Evolutionary conservation across 2,113 vertebrate species (phyloP).

Genomic region (Hymenochirus boettgeri): DNA sequence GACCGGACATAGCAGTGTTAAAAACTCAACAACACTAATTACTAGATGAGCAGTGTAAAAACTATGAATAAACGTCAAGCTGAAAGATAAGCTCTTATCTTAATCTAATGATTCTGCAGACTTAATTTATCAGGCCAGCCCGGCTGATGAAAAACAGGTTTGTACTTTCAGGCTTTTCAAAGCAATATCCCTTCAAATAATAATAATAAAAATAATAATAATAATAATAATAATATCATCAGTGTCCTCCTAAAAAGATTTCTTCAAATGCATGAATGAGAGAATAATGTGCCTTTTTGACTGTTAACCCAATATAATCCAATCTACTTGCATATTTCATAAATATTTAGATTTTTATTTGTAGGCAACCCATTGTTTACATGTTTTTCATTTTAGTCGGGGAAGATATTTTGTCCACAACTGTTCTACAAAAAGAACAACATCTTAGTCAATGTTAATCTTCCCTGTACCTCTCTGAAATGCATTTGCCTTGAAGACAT

Average conservation of each 20-base stretch:
- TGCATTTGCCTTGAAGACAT: not conserved
- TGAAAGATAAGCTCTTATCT: constrained; percentile 96
- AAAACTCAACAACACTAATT: constrained; percentile 89
- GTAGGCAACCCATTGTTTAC: no score
- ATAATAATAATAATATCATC: constrained; percentile 68
- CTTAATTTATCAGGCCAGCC: constrained; percentile 95
- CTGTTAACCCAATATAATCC: constrained; percentile 51
- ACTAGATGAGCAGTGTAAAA: constrained; percentile 83
- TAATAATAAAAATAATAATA: constrained; percentile 73
- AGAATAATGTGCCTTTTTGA: constrained; percentile 63
- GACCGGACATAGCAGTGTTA: constrained; percentile 67
- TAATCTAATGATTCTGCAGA: constrained; percentile 94
- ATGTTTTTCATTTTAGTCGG: no score
- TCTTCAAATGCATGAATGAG: constrained; percentile 71
- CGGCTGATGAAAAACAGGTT: constrained; percentile 78
- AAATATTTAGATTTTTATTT: no score
- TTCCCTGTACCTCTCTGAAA: not conserved
- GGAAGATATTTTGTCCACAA: no score
- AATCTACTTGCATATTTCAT: no score
- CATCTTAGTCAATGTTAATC: no score
- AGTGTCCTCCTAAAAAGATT: constrained; percentile 74
- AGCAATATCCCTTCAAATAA: constrained; percentile 83
- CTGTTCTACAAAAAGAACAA: no score
- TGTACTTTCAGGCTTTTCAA: constrained; percentile 79
- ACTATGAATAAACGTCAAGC: constrained; percentile 91